Conservation (phyloP, 2,113 vertebrate species). For the Acanthochromis polyacanthus region DNA sequence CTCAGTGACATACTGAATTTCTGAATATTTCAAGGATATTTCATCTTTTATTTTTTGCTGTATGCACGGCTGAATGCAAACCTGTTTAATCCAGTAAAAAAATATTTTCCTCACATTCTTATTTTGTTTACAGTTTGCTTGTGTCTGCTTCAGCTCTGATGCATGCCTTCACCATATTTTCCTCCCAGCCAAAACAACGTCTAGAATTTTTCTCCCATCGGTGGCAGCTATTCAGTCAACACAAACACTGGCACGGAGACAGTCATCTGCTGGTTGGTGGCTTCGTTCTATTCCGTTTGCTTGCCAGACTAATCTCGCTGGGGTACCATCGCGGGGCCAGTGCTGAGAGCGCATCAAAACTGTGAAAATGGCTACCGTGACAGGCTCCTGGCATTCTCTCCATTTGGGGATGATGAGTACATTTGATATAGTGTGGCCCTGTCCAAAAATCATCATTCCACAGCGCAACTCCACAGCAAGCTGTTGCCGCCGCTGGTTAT, state of each 20-base stretch:
- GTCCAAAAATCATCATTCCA: slow-evolving; percentile 65
- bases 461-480: slow-evolving; percentile 33
- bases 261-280: slow-evolving; percentile 57
- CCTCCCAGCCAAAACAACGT: slow-evolving; percentile 57
- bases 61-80: background rate
- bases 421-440: slow-evolving; percentile 61
- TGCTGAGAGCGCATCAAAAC: slow-evolving; percentile 63
- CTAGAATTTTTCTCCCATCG: slow-evolving; percentile 44
- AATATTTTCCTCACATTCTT: background rate
- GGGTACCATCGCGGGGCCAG: slow-evolving; percentile 63
- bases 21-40: background rate
- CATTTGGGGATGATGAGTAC: slow-evolving; percentile 67
- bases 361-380: slow-evolving; percentile 71
- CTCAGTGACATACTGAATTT: background rate
- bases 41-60: background rate
- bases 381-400: slow-evolving; percentile 63
- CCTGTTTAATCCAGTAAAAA: background rate
- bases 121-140: background rate
- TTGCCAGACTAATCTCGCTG: slow-evolving; percentile 69
- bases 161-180: slow-evolving; percentile 4
- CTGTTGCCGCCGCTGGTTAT: slow-evolving; percentile 44
- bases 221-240: slow-evolving; percentile 70
- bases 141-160: slow-evolving; percentile 7
- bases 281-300: slow-evolving; percentile 38
- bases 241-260: slow-evolving; percentile 67